Conservation (phyloP, 2,797 vertebrate species). For the Sorex maritimensis region DNA sequence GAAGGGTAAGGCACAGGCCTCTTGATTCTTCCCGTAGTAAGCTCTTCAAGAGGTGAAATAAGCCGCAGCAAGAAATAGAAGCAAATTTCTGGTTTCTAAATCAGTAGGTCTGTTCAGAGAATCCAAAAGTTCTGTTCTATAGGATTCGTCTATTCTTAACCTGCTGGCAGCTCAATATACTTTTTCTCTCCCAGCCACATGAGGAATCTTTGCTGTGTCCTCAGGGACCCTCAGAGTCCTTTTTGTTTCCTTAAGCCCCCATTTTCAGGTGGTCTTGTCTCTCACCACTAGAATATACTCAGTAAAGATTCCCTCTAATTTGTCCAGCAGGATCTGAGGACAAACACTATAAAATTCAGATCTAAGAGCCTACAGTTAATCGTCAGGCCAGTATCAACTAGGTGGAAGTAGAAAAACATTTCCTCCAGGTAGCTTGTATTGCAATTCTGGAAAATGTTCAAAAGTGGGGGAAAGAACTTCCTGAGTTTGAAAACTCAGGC, state of each 20-base stretch:
- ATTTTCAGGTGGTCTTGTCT: too few relatives aligned
- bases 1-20: not conserved
- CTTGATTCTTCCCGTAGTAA: not conserved
- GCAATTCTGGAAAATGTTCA: constrained; percentile 46
- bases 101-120: not conserved
- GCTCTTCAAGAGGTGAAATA: not conserved
- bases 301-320: too few relatives aligned
- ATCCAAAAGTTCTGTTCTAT: constrained; percentile 14
- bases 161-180: too few relatives aligned
- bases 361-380: too few relatives aligned
- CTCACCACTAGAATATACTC: too few relatives aligned
- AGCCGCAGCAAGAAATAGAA: not conserved
- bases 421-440: not conserved
- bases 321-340: not conserved
- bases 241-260: not conserved
- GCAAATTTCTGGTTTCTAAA: not conserved
- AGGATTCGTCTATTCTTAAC: not conserved
- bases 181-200: not conserved
- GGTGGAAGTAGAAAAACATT: not conserved
- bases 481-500: constrained; percentile 48
- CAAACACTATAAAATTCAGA: not conserved
- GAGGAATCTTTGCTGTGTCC: constrained; percentile 2
- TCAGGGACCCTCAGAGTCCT: not conserved
- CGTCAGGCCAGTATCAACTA: not conserved
- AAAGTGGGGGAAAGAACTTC: not conserved